phyloP scores from a whole-genome alignment of 37 sponge, comb jelly and placozoan species.

The Aplysina aerophoba region DNA sequence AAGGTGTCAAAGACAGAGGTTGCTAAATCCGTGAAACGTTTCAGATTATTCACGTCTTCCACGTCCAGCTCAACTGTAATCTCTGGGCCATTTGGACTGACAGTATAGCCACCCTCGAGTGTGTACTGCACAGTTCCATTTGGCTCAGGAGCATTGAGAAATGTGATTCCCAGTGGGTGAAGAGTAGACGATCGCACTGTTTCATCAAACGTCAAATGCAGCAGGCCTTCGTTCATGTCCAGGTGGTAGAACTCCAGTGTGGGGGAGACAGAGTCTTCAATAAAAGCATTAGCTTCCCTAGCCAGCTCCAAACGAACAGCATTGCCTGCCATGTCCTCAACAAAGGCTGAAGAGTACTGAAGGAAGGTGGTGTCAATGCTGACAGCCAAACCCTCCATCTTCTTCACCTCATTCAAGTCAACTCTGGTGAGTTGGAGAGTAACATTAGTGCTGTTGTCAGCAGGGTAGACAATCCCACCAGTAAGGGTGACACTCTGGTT shows the following conservation, averaged over 20 bases:
- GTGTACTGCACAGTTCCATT: constrained; percentile 47
- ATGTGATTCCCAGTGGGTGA: constrained; percentile 45
- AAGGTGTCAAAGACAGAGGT: constrained; percentile 62
- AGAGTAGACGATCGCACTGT: constrained; percentile 71
- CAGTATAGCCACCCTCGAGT: constrained; percentile 49
- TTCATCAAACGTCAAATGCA: constrained; percentile 82
- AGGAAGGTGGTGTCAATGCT: constrained; percentile 48
- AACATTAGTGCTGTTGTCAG: constrained; percentile 52
- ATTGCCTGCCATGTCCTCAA: constrained; percentile 83
- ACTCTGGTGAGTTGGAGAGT: constrained; percentile 55
- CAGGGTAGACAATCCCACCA: constrained; percentile 48
- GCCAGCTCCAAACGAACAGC: constrained; percentile 1
- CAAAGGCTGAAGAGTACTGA: constrained; percentile 32
- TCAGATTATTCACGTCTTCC: constrained; percentile 81
- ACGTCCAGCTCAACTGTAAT: constrained; percentile 47
- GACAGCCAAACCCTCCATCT: constrained; percentile 63
- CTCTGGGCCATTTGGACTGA: constrained; percentile 52
- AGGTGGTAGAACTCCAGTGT: constrained; percentile 61
- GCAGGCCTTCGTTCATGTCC: constrained; percentile 76
- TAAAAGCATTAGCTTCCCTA: constrained; percentile 43
- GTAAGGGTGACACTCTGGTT: constrained; percentile 45
- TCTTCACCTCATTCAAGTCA: constrained; percentile 91
- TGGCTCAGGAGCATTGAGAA: constrained; percentile 38
- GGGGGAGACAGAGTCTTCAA: constrained; percentile 68
- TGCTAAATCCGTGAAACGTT: constrained; percentile 71